Evolutionary conservation across 2,797 vertebrate genomes (phyloP).

Genomic region (Phylloscopus collybita): DNA sequence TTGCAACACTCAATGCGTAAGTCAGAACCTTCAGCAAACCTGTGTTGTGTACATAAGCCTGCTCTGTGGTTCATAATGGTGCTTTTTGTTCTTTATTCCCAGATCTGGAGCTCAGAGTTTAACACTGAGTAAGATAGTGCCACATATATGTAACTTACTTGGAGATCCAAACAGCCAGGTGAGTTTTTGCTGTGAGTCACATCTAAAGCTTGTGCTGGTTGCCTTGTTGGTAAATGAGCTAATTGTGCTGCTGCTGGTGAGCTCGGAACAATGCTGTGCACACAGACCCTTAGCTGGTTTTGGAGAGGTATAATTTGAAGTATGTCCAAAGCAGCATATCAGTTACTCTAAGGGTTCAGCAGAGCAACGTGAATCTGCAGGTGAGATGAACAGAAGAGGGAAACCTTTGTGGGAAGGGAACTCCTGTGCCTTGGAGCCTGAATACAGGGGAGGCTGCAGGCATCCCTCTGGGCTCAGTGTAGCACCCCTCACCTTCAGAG

Average conservation of each 20-base stretch:
- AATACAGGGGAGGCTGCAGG: not conserved
- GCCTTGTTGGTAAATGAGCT: not conserved
- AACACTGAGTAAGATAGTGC: constrained; percentile 97
- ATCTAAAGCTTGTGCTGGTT: not conserved
- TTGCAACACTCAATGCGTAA: constrained; percentile 92
- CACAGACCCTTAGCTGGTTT: not conserved
- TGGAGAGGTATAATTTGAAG: not conserved
- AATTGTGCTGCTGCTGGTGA: not conserved
- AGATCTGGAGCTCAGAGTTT: constrained; percentile 96
- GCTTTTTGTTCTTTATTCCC: constrained; percentile 54
- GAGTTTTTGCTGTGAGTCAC: constrained; percentile 14
- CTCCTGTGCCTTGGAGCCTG: not conserved
- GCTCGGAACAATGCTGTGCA: not conserved
- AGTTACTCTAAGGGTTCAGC: not conserved
- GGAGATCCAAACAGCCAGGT: constrained; percentile 98
- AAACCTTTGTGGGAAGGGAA: not conserved
- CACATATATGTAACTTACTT: constrained; percentile 97
- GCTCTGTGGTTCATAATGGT: not conserved
- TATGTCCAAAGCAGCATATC: not conserved
- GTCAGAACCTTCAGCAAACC: constrained; percentile 44
- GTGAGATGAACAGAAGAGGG: not conserved
- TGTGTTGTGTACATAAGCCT: not conserved
- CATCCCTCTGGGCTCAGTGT: not conserved
- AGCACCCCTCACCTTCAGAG: not conserved
- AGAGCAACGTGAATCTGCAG: not conserved